A percentile compares a stretch with the other conserved stretches of the same genome.
Conservation (phyloP, 2,113 vertebrate species). For the Crotalus horridus region DNA sequence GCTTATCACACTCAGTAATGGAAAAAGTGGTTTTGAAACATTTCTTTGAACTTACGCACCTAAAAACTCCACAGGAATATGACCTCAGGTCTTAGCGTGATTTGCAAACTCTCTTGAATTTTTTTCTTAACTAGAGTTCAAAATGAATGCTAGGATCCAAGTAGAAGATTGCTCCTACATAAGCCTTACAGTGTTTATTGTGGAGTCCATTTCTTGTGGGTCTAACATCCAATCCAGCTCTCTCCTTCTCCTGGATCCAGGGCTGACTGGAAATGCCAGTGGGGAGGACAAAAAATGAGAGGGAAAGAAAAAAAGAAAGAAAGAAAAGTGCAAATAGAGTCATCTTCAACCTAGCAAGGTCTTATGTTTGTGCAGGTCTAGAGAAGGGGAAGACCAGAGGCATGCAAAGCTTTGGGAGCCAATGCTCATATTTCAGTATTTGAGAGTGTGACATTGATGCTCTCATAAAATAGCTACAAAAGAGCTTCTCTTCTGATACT, state of each 20-base stretch:
- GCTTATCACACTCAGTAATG: background rate
- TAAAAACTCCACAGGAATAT: background rate
- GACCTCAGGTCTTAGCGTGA: too few relatives aligned
- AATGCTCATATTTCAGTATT: background rate
- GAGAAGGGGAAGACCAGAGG: background rate
- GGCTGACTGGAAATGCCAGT: background rate
- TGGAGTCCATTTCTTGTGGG: background rate
- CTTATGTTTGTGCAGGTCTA: background rate
- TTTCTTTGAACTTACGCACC: background rate
- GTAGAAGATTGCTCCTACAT: background rate
- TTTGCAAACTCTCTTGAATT: background rate
- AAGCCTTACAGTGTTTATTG: background rate
- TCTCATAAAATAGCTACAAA: background rate
- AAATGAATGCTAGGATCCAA: background rate
- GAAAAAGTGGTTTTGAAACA: accelerated
- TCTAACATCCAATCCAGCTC: background rate
- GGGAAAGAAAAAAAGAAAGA: background rate
- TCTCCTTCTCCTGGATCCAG: background rate
- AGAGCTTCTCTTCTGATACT: background rate
- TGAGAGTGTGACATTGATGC: background rate
- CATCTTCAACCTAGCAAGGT: background rate
- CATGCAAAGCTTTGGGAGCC: background rate
- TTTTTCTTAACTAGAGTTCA: background rate
- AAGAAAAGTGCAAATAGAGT: background rate
- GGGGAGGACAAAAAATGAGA: background rate